phyloP scores from a whole-genome alignment of 2,797 vertebrate species.

The Pangasius sanitwongsei region DNA sequence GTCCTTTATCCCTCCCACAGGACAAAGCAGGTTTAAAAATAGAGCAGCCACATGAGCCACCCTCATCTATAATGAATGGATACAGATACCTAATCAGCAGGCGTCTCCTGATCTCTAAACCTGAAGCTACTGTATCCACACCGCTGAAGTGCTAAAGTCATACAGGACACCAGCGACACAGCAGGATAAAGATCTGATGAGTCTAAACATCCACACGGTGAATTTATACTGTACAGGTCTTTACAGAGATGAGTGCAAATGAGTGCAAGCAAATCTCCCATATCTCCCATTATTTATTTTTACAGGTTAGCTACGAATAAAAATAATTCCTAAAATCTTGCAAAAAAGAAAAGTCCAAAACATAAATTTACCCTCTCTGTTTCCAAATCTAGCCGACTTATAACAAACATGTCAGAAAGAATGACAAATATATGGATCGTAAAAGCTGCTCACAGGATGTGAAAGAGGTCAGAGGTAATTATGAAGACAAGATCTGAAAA shows the following conservation, averaged over 20 bases:
- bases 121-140: conserved; percentile 1
- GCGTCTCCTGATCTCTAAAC: conserved; percentile 42
- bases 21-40: conserved; percentile 73
- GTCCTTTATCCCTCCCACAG: conserved; percentile 56
- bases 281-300: not conserved
- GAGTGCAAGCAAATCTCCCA: no score
- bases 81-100: conserved; percentile 56
- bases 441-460: not conserved
- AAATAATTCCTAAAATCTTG: not conserved
- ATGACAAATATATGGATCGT: not conserved
- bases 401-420: not conserved
- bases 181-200: not conserved
- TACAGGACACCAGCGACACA: conserved; percentile 11
- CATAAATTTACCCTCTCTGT: not conserved
- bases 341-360: not conserved
- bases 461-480: not conserved
- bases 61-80: conserved; percentile 74
- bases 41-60: conserved; percentile 65
- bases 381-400: not conserved
- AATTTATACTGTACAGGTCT: not conserved
- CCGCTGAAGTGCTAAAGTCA: not conserved
- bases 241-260: not conserved
- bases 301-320: not conserved
- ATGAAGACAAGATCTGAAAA: not conserved
- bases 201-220: not conserved